Base-by-base conservation (phyloP, 2,113 vertebrate species). In the Centropus bengalensis region DNA sequence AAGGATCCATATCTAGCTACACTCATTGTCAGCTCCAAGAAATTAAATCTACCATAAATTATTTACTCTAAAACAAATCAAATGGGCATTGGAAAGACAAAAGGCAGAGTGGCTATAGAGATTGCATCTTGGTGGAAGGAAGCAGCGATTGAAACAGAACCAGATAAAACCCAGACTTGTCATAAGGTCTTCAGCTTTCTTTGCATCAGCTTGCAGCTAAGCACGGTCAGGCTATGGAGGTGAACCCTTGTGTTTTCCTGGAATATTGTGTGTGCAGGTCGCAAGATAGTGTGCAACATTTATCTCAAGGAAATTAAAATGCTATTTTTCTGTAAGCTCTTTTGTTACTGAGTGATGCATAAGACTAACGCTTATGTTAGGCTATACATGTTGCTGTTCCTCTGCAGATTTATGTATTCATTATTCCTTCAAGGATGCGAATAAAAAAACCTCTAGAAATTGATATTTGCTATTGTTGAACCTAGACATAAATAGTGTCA, bases 1-100 rank as follows among this genome's bases (percentile, higher is more conserved):
- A 91, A 94, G 91, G 87, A 92, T 95, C 93, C 84, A 82, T 94
- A 94, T 89, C 93, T 55, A 40, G 78, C 81, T 42, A 4, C 33
- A 10, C 51, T 96, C 74, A 40, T 94, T 95, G 93, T 91, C 95
- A 89, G 87, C 73, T 93, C 87, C 75, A 74, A 92, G 91, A 87
- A 94, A 95, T 95, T 69, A 91, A 94, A 95, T 91, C 67, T 89
- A 19, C 71, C 55, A 8, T 62, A 70, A 74, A 4, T 67, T 71
- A 89, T 94, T 92, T 59, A 33, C 54, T 92, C 49, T 49, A 20
- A 63, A 76, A 5, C 58, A 42, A 58, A 62, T 49, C 67, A 9
- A 77, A 62, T 0, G 14, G 78, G 21, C 45, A 1, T 2, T 52
- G 78, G 80, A 20, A 87, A 69, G 77, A 42, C 62, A 38, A 44